Evolutionary conservation across 2,797 vertebrate genomes (phyloP).

Genomic region (Crax fasciolata): DNA sequence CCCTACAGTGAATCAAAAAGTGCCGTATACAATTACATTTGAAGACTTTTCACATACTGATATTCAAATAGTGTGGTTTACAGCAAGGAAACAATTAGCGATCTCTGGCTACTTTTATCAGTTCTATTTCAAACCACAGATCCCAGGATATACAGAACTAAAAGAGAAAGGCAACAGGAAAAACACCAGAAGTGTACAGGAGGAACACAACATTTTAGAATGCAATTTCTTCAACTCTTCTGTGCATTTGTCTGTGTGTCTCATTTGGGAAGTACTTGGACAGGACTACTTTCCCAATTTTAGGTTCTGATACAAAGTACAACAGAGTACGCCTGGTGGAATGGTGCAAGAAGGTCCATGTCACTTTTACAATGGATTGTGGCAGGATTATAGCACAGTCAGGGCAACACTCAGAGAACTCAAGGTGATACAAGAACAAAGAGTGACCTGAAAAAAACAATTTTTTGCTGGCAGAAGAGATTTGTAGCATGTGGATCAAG

Average conservation of each 20-base stretch:
- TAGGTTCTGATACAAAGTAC: not conserved
- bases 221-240: not conserved
- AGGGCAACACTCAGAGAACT: not conserved
- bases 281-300: not conserved
- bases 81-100: not conserved
- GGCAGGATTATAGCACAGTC: not conserved
- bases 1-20: not conserved
- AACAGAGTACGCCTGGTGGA: not conserved
- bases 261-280: not conserved
- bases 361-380: not conserved
- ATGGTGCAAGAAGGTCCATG: not conserved
- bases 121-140: not conserved
- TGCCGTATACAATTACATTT: not conserved
- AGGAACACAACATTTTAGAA: not conserved
- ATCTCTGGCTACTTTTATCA: not conserved
- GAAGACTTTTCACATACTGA: not conserved
- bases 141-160: not conserved
- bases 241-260: not conserved
- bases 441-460: not conserved
- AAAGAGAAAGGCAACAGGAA: not conserved
- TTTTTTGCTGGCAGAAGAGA: not conserved
- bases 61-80: not conserved
- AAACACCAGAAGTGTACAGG: not conserved
- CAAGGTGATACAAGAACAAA: not conserved
- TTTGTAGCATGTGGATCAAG: too few relatives aligned